Evolutionary conservation across 2,797 vertebrate genomes (phyloP).

Genomic region (Sylvilagus floridanus): DNA sequence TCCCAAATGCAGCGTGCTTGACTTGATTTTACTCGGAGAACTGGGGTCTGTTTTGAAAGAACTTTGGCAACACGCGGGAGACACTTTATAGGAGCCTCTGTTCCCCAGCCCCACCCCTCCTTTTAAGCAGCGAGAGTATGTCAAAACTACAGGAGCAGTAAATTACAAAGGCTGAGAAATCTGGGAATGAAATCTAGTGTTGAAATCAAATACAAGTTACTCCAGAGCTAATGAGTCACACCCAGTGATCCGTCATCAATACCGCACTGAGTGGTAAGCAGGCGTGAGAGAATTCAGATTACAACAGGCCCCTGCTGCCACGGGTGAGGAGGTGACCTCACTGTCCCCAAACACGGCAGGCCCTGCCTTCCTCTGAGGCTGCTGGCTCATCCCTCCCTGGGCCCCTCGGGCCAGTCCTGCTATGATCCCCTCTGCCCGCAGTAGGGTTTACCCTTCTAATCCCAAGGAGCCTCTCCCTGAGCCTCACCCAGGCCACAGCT

Average conservation of each 20-base stretch:
- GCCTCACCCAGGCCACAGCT: neutral
- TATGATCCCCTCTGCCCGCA: neutral
- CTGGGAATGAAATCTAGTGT: neutral
- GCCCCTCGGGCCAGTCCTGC: neutral
- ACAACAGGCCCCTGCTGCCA: neutral
- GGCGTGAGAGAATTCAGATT: neutral
- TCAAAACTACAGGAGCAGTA: neutral
- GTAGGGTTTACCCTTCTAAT: neutral
- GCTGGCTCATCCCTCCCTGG: neutral
- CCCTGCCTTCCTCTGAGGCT: neutral
- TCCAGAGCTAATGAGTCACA: neutral
- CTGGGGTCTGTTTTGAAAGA: neutral
- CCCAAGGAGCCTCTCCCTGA: neutral
- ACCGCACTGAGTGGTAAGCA: fast-evolving
- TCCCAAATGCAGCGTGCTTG: neutral
- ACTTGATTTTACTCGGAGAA: neutral
- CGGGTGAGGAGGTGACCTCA: neutral
- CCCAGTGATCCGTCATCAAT: neutral
- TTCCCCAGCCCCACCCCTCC: neutral
- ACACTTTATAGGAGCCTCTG: neutral
- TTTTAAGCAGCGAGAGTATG: neutral
- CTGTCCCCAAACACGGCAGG: neutral
- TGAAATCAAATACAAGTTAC: slow-evolving; percentile 22
- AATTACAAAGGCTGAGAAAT: neutral
- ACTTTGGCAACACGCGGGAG: neutral